phyloP scores from a whole-genome alignment of 2,888 invertebrate species.

The Archips crataeganus region DNA sequence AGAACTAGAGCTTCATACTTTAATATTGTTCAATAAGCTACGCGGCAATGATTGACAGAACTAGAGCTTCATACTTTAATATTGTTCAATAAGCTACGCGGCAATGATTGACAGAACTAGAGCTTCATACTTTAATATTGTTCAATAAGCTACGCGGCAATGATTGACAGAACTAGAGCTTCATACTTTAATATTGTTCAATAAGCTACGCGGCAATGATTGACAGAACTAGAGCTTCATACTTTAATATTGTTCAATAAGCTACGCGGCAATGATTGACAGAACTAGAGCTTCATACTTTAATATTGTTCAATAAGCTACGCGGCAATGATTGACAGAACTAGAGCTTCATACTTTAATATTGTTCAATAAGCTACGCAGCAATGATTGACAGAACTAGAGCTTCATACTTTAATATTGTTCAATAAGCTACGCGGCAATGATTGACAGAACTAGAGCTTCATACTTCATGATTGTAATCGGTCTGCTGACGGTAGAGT shows the following conservation, averaged over 20 bases:
- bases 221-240: too few species aligned
- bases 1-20: too few species aligned
- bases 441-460: conserved; percentile 40
- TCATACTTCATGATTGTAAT: conserved; percentile 30
- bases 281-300: too few species aligned
- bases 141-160: conserved; percentile 35
- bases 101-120: too few species aligned
- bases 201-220: conserved; percentile 33
- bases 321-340: too few species aligned
- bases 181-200: conserved; percentile 30
- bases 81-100: conserved; percentile 35
- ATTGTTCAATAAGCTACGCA: conserved; percentile 35
- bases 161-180: too few species aligned
- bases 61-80: too few species aligned
- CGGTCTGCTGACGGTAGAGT: conserved; percentile 27
- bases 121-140: too few species aligned
- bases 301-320: conserved; percentile 35
- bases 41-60: too few species aligned
- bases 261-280: conserved; percentile 26
- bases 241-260: conserved; percentile 36
- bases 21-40: conserved; percentile 35
- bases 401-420: too few species aligned
- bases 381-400: too few species aligned
- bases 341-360: too few species aligned
- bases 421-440: conserved; percentile 34